A percentile compares a stretch with the other conserved stretches of the same genome.
phyloP scores from a whole-genome alignment of 2,888 invertebrate species.

The Eudemis profundana region DNA sequence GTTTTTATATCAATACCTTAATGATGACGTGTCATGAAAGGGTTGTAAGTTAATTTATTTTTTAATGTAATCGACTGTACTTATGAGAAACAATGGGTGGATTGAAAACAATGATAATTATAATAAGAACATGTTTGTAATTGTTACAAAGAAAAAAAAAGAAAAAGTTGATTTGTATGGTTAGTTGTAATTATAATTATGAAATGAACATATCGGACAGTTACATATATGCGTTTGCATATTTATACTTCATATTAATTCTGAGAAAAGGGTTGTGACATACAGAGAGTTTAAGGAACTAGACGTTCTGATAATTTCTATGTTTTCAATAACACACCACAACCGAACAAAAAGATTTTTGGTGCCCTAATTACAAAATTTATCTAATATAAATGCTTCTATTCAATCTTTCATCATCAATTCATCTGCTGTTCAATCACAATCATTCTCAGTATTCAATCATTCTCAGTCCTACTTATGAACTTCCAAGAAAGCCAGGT shows the following conservation, averaged over 20 bases:
- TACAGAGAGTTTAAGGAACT: too few relatives aligned
- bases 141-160: constrained; percentile 12
- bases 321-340: too few relatives aligned
- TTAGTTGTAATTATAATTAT: neutral
- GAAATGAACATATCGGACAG: neutral
- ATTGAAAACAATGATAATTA: constrained; percentile 25
- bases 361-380: too few relatives aligned
- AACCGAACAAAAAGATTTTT: too few relatives aligned
- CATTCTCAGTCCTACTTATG: constrained; percentile 12
- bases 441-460: constrained; percentile 1
- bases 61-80: constrained; percentile 20
- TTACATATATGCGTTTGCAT: too few relatives aligned
- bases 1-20: constrained; percentile 57
- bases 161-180: constrained; percentile 1
- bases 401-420: too few relatives aligned
- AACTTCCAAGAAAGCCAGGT: constrained; percentile 21
- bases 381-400: too few relatives aligned
- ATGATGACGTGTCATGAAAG: constrained; percentile 54
- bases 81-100: constrained; percentile 7
- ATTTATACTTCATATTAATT: too few relatives aligned
- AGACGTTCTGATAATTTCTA: too few relatives aligned
- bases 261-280: too few relatives aligned
- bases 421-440: too few relatives aligned
- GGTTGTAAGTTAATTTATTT: constrained; percentile 22
- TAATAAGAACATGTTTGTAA: constrained; percentile 14